phyloP scores from a whole-genome alignment of 2,113 vertebrate genomes.

The Miniopterus natalensis region DNA sequence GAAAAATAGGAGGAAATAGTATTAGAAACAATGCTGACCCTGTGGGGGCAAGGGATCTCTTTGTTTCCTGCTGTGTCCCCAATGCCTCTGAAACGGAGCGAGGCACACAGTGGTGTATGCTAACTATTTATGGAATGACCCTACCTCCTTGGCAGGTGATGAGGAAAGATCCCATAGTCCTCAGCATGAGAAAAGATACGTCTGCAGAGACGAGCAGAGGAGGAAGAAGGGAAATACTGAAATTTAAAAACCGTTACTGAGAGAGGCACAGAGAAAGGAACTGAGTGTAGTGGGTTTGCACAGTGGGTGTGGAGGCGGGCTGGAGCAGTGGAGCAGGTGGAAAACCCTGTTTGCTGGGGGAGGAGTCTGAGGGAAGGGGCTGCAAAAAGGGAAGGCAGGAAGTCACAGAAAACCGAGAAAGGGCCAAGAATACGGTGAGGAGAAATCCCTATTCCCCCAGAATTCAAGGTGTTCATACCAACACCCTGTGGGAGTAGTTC shows the following conservation, averaged over 20 bases:
- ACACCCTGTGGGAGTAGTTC: background rate
- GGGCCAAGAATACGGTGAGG: background rate
- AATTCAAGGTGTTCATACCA: background rate
- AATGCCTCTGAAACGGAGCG: background rate
- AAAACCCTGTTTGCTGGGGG: background rate
- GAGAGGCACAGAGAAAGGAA: background rate
- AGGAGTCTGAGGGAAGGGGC: background rate
- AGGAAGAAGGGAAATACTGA: background rate
- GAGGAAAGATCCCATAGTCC: background rate
- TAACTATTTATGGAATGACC: background rate
- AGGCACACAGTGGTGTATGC: background rate
- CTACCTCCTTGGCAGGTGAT: background rate
- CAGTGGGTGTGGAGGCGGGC: background rate
- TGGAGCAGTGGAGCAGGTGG: background rate
- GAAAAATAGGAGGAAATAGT: background rate
- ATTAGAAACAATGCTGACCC: background rate
- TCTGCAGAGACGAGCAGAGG: background rate
- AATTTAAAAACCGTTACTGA: background rate
- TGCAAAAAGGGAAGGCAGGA: background rate
- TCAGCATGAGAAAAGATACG: background rate
- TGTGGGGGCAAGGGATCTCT: background rate
- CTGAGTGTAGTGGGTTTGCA: background rate
- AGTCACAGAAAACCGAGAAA: slow-evolving; percentile 5
- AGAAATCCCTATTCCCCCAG: background rate
- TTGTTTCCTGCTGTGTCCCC: background rate